Conservation (phyloP, 2,888 invertebrate genomes). For the Sarcophaga subvicina region DNA sequence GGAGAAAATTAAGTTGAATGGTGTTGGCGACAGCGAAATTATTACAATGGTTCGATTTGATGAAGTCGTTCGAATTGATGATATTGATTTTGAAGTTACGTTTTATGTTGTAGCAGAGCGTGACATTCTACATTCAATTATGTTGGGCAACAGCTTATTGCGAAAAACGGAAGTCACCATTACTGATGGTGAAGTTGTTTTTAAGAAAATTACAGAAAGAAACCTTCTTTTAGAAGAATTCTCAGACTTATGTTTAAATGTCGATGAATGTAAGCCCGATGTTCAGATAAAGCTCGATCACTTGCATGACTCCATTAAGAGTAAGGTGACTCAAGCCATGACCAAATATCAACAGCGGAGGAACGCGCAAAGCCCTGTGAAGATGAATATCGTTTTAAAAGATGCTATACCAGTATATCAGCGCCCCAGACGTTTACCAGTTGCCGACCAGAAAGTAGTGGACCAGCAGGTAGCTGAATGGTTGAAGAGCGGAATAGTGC, state of each 20-base stretch:
- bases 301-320: not conserved
- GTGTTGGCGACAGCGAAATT: not conserved
- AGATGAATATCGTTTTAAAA: slow-evolving; percentile 33
- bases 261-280: not conserved
- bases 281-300: slow-evolving; percentile 39
- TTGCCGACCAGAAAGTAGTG: too few relatives aligned
- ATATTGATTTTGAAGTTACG: too few relatives aligned
- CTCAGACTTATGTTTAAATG: not conserved
- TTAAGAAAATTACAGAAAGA: not conserved
- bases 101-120: not conserved
- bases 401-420: slow-evolving; percentile 58
- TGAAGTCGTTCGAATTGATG: too few relatives aligned
- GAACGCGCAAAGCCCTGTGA: not conserved
- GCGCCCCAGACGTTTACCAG: too few relatives aligned
- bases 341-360: not conserved
- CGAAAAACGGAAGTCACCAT: not conserved
- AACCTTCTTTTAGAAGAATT: slow-evolving; percentile 1
- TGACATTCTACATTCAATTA: slow-evolving; percentile 13
- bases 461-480: too few relatives aligned
- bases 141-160: slow-evolving; percentile 27
- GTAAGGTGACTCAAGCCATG: not conserved
- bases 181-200: not conserved
- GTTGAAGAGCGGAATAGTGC: too few relatives aligned
- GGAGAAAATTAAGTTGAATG: too few relatives aligned
- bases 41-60: too few relatives aligned